Evolutionary conservation across 1,140 invertebrate species (phyloP), one percentile per base, ranked within the genome.

Genomic region (Zaprionus gabonicus): DNA sequence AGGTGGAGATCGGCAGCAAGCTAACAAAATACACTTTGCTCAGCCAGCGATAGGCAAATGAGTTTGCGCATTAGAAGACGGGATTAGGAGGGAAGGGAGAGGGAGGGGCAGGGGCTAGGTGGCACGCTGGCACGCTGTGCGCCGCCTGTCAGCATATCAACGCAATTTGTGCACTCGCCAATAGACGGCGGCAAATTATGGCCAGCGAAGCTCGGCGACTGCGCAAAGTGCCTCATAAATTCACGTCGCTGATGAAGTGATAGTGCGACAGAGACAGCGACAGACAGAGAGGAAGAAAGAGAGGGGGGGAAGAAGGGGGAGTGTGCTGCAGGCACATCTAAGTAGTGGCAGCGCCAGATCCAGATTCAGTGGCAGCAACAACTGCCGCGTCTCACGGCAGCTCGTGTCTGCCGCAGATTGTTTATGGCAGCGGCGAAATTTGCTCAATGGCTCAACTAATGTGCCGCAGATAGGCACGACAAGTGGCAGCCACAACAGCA

Each of bases 181-280:
- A 87, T 87, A 81, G 83, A 88, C 73, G 70, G 28, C 73, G 81
- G 84, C 84, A 84, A 87, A 88, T 87, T 88, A 87, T 87, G 84
- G 84, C 81, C 80, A 84, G 80, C 85, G 71, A 81, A 72, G 81
- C 84, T 90, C 81, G 84, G 84, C 84, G 85, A 85, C 78, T 85
- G 72, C 64, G 85, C 79, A 90, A 88, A 88, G 85, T 88, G 85
- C 85, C 85, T 90, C 85, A 88, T 88, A 88, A 88, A 88, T 88
- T 88, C 81, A 90, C 85, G 85, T 88, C 85, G 81, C 85, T 88
- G 85, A 88, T 88, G 81, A 88, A 90, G 81, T 85, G 85, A 88
- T 88, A 88, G 85, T 84, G 69, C 44, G 60, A 3, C 57, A 49
- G 13, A 41, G 41, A 44, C 23, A 25, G n/a, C 57, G 36, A 53